Percentiles rank a stretch among this genome's conserved stretches.
phyloP scores from a whole-genome alignment of 2,113 vertebrate species.

The Perognathus longimembris region DNA sequence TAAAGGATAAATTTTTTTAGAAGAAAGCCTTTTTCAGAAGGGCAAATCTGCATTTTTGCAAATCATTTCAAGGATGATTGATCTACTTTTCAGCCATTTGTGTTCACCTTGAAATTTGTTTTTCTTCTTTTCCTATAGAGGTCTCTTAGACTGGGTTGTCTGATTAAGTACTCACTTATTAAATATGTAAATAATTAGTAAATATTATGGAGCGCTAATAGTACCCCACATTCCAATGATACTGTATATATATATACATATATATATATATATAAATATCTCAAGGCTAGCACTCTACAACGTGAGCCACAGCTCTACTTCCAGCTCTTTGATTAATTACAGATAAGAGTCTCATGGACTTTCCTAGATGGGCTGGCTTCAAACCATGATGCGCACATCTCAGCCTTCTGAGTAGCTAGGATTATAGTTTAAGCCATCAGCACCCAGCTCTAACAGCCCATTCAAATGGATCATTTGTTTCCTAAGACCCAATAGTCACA shows the following conservation, averaged over 20 bases:
- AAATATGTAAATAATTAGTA: background rate
- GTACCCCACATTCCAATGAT: background rate
- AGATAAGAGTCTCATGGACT: no score
- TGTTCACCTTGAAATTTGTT: constrained; percentile 14
- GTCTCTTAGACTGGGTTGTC: background rate
- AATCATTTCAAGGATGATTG: background rate
- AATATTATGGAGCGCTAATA: background rate
- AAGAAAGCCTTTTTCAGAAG: background rate
- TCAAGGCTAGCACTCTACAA: no score
- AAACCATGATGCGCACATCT: no score
- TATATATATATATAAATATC: no score
- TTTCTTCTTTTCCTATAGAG: background rate
- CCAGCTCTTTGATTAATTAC: no score
- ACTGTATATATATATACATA: no score
- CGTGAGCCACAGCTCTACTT: no score
- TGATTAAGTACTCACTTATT: background rate
- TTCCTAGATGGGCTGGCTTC: no score
- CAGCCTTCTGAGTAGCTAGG: no score
- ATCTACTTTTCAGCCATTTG: background rate
- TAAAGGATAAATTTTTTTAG: constrained; percentile 39
- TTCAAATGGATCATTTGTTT: background rate
- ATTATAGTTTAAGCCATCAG: no score
- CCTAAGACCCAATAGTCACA: background rate
- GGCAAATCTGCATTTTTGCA: constrained; percentile 33
- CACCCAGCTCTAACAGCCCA: background rate